phyloP scores from a whole-genome alignment of 2,888 invertebrate species.

The Hirudinaria manillensis region DNA sequence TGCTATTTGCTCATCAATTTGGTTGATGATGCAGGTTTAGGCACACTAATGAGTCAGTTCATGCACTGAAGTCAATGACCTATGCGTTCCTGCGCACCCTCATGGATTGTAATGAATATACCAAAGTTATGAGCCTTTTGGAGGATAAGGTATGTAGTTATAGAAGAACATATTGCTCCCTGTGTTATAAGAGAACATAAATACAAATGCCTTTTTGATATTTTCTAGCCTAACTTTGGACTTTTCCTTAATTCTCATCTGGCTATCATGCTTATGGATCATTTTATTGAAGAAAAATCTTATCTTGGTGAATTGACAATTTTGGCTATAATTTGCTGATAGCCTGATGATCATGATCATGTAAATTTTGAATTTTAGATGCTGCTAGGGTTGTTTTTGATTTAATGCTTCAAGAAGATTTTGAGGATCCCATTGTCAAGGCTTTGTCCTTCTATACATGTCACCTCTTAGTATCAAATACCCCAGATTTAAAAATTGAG shows the following conservation, averaged over 20 bases:
- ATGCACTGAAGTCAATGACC: constrained; percentile 71
- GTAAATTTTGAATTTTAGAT: constrained; percentile 43
- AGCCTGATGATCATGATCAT: neutral
- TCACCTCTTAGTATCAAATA: constrained; percentile 59
- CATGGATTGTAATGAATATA: constrained; percentile 58
- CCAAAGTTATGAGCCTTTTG: constrained; percentile 67
- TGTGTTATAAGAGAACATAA: neutral
- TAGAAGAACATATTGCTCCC: neutral
- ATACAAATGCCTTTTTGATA: neutral
- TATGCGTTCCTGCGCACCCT: constrained; percentile 68
- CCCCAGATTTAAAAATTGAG: neutral
- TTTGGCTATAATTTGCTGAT: too few species aligned
- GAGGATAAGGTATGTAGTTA: constrained; percentile 62
- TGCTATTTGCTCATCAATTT: too few species aligned
- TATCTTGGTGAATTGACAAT: constrained; percentile 54
- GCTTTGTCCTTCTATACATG: constrained; percentile 70
- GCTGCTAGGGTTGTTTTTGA: constrained; percentile 74
- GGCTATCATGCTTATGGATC: constrained; percentile 74
- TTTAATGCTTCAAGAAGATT: constrained; percentile 83
- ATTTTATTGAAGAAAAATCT: constrained; percentile 66
- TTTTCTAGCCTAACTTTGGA: constrained; percentile 63
- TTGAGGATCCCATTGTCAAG: constrained; percentile 65
- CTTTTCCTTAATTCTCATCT: constrained; percentile 78
- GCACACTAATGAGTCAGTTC: constrained; percentile 66
- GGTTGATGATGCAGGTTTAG: constrained; percentile 48